Conservation (phyloP, 2,113 vertebrate species). For the Cololabis saira region DNA sequence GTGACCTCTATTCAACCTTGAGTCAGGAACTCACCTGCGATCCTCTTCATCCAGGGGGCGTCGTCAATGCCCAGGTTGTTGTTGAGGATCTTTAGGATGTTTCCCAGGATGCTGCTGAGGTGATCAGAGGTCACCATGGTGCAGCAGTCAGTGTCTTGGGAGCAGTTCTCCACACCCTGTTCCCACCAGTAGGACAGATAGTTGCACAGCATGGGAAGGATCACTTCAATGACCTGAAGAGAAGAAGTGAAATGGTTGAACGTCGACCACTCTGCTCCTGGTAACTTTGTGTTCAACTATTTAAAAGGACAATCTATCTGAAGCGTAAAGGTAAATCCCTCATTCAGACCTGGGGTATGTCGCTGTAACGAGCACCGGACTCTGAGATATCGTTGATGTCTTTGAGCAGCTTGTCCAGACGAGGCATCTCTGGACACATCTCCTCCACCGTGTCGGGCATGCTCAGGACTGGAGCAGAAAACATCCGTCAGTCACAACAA, state of each 20-base stretch:
- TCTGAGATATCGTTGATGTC: slow-evolving; percentile 92
- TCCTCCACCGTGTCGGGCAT: slow-evolving; percentile 95
- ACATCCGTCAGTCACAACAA: not conserved
- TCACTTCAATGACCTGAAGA: slow-evolving; percentile 90
- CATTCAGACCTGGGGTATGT: slow-evolving; percentile 89
- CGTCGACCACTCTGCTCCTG: too few species aligned
- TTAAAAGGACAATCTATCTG: too few species aligned
- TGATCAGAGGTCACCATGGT: slow-evolving; percentile 94
- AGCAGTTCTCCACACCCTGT: slow-evolving; percentile 88
- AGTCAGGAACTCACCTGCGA: slow-evolving; percentile 84
- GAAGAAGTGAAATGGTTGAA: not conserved
- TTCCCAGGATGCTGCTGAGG: slow-evolving; percentile 92
- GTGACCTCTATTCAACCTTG: too few species aligned
- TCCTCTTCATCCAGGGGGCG: slow-evolving; percentile 98
- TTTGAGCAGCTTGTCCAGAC: slow-evolving; percentile 90
- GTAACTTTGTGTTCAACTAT: too few species aligned
- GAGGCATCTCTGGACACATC: slow-evolving; percentile 94
- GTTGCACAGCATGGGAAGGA: slow-evolving; percentile 96
- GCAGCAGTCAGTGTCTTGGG: slow-evolving; percentile 81
- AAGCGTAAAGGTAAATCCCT: not conserved
- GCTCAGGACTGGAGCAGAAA: slow-evolving; percentile 85
- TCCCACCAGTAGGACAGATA: slow-evolving; percentile 99
- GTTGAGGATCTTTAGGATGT: slow-evolving; percentile 96
- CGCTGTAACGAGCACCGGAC: slow-evolving; percentile 94
- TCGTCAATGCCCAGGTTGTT: slow-evolving; percentile 97